A percentile compares a stretch with the other conserved stretches of the same genome.
Conservation (phyloP, 2,888 invertebrate genomes). For the Alviniconcha strummeri region DNA sequence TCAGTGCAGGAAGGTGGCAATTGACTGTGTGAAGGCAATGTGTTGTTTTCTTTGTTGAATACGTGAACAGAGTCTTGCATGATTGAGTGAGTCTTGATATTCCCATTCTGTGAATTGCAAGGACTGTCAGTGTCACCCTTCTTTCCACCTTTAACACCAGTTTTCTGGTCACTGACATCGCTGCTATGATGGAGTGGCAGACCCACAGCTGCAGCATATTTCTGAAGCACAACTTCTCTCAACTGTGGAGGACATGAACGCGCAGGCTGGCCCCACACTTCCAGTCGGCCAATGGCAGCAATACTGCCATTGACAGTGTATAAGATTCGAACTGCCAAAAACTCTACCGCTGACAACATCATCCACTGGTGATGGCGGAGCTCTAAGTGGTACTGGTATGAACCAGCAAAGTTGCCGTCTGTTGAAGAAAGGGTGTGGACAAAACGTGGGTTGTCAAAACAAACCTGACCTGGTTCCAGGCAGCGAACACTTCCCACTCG, state of each 20-base stretch:
- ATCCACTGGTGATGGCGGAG: constrained; percentile 22
- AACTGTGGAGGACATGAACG: constrained; percentile 42
- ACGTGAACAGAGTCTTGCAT: too few species aligned
- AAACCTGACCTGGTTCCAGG: constrained; percentile 22
- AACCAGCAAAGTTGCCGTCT: too few species aligned
- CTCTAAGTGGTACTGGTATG: not conserved
- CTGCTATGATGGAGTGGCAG: too few species aligned
- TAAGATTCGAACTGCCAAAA: constrained; percentile 78
- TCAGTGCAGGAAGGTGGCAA: not conserved
- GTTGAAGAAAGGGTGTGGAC: not conserved
- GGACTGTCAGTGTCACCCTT: too few species aligned
- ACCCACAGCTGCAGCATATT: constrained; percentile 25
- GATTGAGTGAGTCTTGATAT: too few species aligned
- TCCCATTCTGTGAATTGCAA: too few species aligned
- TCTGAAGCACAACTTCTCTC: constrained; percentile 42
- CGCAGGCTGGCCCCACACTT: constrained; percentile 82
- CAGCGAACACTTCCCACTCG: constrained; percentile 26
- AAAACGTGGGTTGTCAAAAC: constrained; percentile 39
- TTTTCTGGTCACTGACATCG: too few species aligned
- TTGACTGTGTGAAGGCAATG: too few species aligned
- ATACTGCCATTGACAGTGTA: constrained; percentile 79
- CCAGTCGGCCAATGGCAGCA: constrained; percentile 81
- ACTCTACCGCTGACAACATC: constrained; percentile 11
- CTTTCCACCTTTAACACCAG: too few species aligned
- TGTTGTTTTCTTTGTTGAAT: too few species aligned